Evolutionary conservation across 2,888 invertebrate genomes (phyloP).

Genomic region (Acanthosoma haemorrhoidale): DNA sequence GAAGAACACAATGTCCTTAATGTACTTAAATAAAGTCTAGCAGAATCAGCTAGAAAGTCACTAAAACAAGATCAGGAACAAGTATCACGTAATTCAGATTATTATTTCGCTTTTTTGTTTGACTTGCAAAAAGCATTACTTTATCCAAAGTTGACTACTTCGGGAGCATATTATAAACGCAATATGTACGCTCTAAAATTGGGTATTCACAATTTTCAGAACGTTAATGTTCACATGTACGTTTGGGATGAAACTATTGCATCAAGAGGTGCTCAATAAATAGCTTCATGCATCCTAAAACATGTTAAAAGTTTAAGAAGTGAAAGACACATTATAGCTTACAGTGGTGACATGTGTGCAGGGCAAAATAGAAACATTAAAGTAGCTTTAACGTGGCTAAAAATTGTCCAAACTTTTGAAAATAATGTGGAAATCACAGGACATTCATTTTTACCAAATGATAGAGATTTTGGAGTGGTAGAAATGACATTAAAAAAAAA

Average conservation of each 20-base stretch:
- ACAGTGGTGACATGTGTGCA: conserved; percentile 43
- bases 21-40: too few species aligned
- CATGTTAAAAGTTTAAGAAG: conserved; percentile 31
- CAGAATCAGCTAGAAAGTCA: conserved; percentile 21
- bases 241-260: too few species aligned
- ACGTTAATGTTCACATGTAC: too few species aligned
- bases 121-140: conserved; percentile 41
- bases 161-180: too few species aligned
- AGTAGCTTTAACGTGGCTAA: too few species aligned
- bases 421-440: not conserved
- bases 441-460: not conserved
- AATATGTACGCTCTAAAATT: conserved; percentile 42
- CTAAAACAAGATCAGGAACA: too few species aligned
- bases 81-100: conserved; percentile 6
- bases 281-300: conserved; percentile 42
- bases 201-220: conserved; percentile 43
- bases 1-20: too few species aligned
- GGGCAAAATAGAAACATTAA: too few species aligned
- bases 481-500: not conserved
- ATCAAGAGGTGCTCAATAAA: conserved; percentile 43
- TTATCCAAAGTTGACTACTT: conserved; percentile 41
- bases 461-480: not conserved
- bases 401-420: not conserved
- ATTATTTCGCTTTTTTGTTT: conserved; percentile 9
- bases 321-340: conserved; percentile 41